Conservation (phyloP, 1,140 invertebrate species). For the Stegodyphus dumicola region DNA sequence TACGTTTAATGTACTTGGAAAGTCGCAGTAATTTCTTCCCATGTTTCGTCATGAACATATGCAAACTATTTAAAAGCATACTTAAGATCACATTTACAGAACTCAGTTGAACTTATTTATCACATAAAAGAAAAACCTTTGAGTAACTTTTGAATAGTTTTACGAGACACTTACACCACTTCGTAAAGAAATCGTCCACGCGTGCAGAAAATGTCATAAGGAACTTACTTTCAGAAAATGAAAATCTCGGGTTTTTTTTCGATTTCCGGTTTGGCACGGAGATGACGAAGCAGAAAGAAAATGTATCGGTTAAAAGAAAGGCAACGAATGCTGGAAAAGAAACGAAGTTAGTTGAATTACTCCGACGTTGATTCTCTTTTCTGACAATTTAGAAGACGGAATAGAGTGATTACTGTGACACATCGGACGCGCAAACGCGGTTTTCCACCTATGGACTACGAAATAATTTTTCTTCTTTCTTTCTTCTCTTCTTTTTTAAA, state of each 20-base stretch:
- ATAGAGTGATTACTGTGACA: conserved; percentile 33
- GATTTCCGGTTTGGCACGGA: neutral
- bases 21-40: too few species aligned
- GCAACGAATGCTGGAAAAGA: conserved; percentile 5
- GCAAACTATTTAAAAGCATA: too few species aligned
- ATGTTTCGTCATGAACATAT: too few species aligned
- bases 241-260: neutral
- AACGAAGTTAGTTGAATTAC: conserved; percentile 55
- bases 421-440: neutral
- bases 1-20: too few species aligned
- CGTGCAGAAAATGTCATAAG: neutral
- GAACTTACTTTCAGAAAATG: neutral
- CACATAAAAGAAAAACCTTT: too few species aligned
- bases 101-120: too few species aligned
- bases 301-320: neutral
- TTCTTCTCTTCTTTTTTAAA: neutral
- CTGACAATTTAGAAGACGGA: conserved; percentile 31
- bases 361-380: neutral
- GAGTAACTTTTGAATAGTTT: neutral
- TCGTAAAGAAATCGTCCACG: neutral
- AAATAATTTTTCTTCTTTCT: neutral
- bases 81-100: too few species aligned
- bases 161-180: neutral
- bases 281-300: neutral
- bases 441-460: conserved; percentile 44